Percentiles rank a stretch among this genome's conserved stretches.
Conservation (phyloP, 2,797 vertebrate species). For the Sphenopsis melanotis region DNA sequence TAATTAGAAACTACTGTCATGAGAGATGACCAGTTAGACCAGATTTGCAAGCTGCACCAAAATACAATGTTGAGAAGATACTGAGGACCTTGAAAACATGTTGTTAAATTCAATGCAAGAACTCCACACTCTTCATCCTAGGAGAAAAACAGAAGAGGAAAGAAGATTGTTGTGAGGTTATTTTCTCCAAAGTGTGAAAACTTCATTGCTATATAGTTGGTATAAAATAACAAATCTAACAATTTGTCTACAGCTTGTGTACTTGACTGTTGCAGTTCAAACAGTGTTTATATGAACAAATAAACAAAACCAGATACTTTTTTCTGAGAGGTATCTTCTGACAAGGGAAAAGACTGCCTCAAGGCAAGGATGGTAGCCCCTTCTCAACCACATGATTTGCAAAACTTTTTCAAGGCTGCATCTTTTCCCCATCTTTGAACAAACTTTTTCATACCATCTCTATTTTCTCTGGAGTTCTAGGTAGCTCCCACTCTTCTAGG, state of each 20-base stretch:
- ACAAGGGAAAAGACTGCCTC: neutral
- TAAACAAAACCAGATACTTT: neutral
- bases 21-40: neutral
- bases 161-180: neutral
- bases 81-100: neutral
- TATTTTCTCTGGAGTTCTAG: neutral
- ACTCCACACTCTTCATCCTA: slow-evolving; percentile 42
- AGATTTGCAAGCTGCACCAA: neutral
- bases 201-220: neutral
- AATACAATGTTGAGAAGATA: neutral
- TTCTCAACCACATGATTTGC: neutral
- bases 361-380: neutral
- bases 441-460: neutral
- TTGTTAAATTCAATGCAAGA: neutral
- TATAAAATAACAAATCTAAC: neutral
- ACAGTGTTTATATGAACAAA: neutral
- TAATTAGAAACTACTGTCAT: neutral
- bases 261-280: neutral
- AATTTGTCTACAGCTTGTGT: neutral
- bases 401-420: neutral
- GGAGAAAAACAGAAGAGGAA: slow-evolving; percentile 4
- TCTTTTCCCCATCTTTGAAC: neutral
- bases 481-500: neutral
- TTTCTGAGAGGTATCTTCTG: neutral
- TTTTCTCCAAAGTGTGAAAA: neutral